These are phyloP conservation scores for Perognathus longimembris DNA, from an alignment of 2,113 vertebrate genomes.

Conservation along the genomic window DNA sequence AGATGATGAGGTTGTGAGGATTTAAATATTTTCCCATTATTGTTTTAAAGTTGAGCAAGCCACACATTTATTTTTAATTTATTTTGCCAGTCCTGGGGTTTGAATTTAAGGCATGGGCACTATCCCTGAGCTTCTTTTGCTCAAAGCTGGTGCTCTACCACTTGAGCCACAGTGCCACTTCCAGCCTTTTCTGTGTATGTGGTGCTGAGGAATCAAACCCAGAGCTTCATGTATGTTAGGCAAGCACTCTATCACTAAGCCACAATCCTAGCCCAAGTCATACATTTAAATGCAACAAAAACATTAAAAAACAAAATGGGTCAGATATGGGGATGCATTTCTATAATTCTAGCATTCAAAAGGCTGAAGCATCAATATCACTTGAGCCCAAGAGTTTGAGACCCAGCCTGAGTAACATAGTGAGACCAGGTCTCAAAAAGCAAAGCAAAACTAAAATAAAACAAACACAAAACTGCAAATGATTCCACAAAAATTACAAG, in stretches of 20 bases:
- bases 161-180: too few species aligned
- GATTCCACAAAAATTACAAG: constrained; percentile 2
- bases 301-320: not conserved
- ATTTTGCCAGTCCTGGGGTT: too few species aligned
- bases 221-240: too few species aligned
- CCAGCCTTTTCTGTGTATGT: too few species aligned
- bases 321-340: too few species aligned
- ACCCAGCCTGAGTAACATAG: not conserved
- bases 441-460: not conserved
- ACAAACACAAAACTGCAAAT: not conserved
- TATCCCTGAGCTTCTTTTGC: too few species aligned
- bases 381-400: not conserved
- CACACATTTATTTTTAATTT: not conserved
- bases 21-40: not conserved
- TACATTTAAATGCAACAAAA: not conserved
- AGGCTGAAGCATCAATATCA: not conserved
- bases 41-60: constrained; percentile 33
- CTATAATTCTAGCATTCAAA: not conserved
- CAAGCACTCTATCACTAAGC: too few species aligned
- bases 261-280: not conserved
- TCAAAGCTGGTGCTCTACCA: too few species aligned
- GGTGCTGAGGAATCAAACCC: too few species aligned
- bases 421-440: not conserved
- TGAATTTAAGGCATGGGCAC: too few species aligned
- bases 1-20: not conserved